Evolutionary conservation across 2,113 vertebrate species (phyloP).

Genomic region (Ptyas mucosa): DNA sequence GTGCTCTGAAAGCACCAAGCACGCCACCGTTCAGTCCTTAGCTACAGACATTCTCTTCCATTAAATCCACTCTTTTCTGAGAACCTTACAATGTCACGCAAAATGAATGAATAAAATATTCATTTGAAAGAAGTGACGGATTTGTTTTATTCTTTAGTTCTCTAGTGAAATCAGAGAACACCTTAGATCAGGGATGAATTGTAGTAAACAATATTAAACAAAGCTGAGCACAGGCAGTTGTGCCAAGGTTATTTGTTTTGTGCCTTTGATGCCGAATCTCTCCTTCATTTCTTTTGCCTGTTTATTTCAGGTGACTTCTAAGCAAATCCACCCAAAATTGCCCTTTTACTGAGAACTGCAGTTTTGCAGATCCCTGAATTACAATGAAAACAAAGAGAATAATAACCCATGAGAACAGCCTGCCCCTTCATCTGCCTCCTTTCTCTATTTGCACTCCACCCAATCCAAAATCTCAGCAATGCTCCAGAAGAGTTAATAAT

Average conservation of each 20-base stretch:
- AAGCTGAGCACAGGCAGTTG: background rate
- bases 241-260: background rate
- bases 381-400: background rate
- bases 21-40: background rate
- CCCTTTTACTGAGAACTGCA: background rate
- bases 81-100: background rate
- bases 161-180: conserved; percentile 1
- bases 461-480: background rate
- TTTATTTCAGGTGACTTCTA: background rate
- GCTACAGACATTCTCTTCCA: background rate
- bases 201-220: background rate
- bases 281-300: conserved; percentile 22
- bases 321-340: conserved; percentile 2
- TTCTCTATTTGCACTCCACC: background rate
- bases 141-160: conserved; percentile 4
- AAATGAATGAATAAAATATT: background rate
- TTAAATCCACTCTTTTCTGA: rapidly evolving
- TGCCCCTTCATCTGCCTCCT: background rate
- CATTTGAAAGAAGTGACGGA: background rate
- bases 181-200: background rate
- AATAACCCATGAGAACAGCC: background rate
- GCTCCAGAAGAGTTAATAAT: conserved; percentile 14
- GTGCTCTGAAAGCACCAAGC: background rate
- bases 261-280: conserved; percentile 12
- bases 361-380: background rate